phyloP scores from a whole-genome alignment of 2,797 vertebrate species.

The Muraenolepis orangiensis region DNA sequence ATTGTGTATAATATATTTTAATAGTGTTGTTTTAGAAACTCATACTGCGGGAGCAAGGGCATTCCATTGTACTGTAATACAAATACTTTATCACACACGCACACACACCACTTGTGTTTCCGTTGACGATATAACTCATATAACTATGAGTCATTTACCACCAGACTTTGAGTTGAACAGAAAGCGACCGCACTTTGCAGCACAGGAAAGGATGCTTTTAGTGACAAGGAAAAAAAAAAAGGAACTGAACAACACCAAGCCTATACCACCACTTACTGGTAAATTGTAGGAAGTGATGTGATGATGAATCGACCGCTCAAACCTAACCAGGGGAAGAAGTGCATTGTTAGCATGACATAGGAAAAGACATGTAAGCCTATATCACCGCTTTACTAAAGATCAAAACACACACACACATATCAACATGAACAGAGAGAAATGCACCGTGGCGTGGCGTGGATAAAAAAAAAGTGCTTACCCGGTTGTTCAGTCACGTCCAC shows the following conservation, averaged over 20 bases:
- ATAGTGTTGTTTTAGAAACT: too few relatives aligned
- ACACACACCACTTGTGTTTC: neutral
- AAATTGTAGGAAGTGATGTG: conserved; percentile 94
- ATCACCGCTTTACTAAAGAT: too few relatives aligned
- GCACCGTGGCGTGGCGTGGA: neutral
- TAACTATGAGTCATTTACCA: too few relatives aligned
- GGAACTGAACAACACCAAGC: conserved; percentile 12
- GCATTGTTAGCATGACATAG: conserved; percentile 23
- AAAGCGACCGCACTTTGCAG: neutral
- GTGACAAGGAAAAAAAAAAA: neutral
- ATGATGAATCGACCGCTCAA: conserved; percentile 94
- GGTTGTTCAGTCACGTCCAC: conserved; percentile 97
- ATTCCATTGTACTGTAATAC: too few relatives aligned
- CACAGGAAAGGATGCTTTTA: neutral
- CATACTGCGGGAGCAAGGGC: too few relatives aligned
- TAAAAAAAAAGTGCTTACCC: conserved; percentile 64
- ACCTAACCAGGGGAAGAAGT: conserved; percentile 66
- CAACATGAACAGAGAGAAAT: too few relatives aligned
- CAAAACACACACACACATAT: neutral
- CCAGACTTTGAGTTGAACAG: too few relatives aligned
- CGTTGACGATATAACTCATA: too few relatives aligned
- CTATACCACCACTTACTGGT: conserved; percentile 84
- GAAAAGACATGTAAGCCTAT: neutral
- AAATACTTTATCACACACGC: too few relatives aligned
- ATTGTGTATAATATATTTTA: too few relatives aligned